Percentiles rank a stretch among this genome's conserved stretches.
These are phyloP conservation scores for Eristalis intricaria DNA, from an alignment of 2,888 invertebrate species.

Conservation along the genomic window DNA sequence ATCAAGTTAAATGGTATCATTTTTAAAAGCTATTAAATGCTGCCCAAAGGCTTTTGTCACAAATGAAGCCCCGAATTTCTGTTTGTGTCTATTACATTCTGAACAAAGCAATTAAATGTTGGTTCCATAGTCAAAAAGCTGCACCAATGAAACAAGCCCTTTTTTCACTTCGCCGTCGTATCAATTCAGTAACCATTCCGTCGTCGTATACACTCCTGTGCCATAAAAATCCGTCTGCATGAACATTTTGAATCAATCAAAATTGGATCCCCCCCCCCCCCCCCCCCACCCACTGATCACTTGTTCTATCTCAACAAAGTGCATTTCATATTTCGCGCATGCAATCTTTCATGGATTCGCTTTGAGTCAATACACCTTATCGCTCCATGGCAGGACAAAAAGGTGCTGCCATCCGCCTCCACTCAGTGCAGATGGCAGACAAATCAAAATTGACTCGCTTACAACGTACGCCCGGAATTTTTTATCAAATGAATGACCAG, in stretches of 20 bases:
- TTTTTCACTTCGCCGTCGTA: not conserved
- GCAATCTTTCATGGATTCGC: not conserved
- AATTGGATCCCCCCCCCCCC: not conserved
- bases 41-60: not conserved
- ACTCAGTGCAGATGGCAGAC: constrained; percentile 18
- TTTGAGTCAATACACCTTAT: not conserved
- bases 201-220: not conserved
- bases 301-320: not conserved
- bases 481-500: constrained; percentile 60
- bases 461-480: constrained; percentile 2
- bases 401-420: not conserved
- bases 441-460: constrained; percentile 46
- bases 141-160: not conserved
- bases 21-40: not conserved
- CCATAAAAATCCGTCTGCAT: not conserved
- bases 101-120: not conserved
- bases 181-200: not conserved
- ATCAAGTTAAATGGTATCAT: no score
- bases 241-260: not conserved
- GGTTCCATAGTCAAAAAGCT: not conserved
- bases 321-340: not conserved
- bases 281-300: no score
- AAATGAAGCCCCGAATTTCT: not conserved
- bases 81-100: not conserved
- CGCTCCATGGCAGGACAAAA: not conserved